Base-by-base conservation (phyloP, 2,888 invertebrate species). In the Eurois occulta region DNA sequence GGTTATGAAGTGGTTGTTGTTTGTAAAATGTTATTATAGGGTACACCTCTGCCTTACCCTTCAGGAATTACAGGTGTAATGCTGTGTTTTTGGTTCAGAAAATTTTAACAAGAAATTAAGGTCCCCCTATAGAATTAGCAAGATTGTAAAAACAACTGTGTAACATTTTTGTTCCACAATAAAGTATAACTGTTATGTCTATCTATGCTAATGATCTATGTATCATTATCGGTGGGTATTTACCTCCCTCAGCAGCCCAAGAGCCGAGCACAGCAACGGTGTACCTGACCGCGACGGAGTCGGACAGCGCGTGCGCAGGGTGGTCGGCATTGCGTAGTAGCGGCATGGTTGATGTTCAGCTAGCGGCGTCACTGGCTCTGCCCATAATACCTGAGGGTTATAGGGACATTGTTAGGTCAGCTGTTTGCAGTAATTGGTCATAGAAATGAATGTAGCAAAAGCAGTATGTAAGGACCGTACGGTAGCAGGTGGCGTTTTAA, bases 221-320 rank as follows among this genome's bases (percentile, higher is more conserved):
- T 32, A 32, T 28, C 32, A 62, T 10, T 32, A 52, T 52, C 1
- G 32, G 24, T 28, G 2, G n/a, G 4, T 52, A n/a, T 58, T 46
- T 91, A 96, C 96, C 95, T 87, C 92, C 83, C 91, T 96, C 96
- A 43, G 96, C 96, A 6, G 95, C 94, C 94, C 95, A 96, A 5
- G 96, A 87, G 1, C 92, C 95, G 1, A 96, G 91, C 38, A 96
- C 96, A 2, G 96, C 96, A 60, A 96, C 95, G 1, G 88, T 82
- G 79, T 96, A 96, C 77, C 96, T 90, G 70, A 93, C 89, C 66
- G 87, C 91, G 52, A 94, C 88, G 8, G 96, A 95, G 89, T 96
- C 94, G 8, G 92, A 93, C 62, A 89, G 85, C 73, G 91, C 87
- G 46, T 91, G 88, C 52, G 94, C 94, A 38, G 96, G 95, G 86